phyloP scores from a whole-genome alignment of 1,140 invertebrate species.

The Atta colombica region DNA sequence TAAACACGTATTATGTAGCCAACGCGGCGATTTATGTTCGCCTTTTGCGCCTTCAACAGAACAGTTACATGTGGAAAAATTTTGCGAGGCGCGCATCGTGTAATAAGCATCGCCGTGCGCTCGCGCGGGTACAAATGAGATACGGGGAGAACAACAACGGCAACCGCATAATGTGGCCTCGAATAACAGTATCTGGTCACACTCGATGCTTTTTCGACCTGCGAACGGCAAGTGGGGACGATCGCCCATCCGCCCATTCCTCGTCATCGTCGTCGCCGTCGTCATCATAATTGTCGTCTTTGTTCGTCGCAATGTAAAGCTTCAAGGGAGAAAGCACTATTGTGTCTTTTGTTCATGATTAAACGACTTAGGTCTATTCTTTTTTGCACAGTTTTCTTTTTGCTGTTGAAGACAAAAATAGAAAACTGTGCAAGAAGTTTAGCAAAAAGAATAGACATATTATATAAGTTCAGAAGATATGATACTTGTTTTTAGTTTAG shows the following conservation, averaged over 20 bases:
- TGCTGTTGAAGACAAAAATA: too few species aligned
- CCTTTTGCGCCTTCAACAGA: slow-evolving; percentile 33
- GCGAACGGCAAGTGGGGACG: slow-evolving; percentile 56
- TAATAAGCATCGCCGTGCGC: slow-evolving; percentile 22
- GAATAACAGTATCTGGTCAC: slow-evolving; percentile 86
- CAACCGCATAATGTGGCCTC: slow-evolving; percentile 81
- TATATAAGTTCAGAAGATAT: neutral
- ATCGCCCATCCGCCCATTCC: slow-evolving; percentile 15
- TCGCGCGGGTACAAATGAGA: slow-evolving; percentile 60
- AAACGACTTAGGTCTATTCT: neutral
- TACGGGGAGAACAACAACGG: slow-evolving; percentile 79
- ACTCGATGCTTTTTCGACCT: slow-evolving; percentile 84
- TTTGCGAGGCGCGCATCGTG: slow-evolving; percentile 30
- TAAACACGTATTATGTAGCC: slow-evolving; percentile 38
- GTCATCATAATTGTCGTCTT: neutral
- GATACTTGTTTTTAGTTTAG: neutral
- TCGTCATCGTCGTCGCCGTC: neutral
- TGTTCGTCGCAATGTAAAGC: slow-evolving; percentile 23
- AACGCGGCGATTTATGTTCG: slow-evolving; percentile 3
- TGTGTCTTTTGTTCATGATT: slow-evolving; percentile 10
- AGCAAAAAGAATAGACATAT: too few species aligned
- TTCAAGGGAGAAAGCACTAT: slow-evolving; percentile 67
- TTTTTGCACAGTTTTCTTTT: too few species aligned
- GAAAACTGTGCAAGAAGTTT: too few species aligned
- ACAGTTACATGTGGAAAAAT: slow-evolving; percentile 58